phyloP scores from a whole-genome alignment of 2,888 invertebrate genomes.

The Bedellia somnulentella region DNA sequence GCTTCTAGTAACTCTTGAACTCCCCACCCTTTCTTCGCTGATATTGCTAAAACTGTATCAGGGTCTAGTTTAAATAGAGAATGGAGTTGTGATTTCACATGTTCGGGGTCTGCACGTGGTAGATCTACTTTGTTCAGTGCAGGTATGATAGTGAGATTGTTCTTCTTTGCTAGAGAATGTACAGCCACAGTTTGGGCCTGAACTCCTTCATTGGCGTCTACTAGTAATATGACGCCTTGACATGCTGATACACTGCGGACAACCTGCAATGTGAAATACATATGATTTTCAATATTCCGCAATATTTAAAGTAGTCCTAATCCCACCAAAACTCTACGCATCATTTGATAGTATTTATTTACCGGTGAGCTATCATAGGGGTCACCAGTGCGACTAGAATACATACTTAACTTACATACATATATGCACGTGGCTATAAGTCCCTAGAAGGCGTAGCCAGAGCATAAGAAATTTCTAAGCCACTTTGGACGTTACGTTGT shows the following conservation, averaged over 20 bases:
- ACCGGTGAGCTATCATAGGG: too few species aligned
- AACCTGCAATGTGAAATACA: slow-evolving; percentile 41
- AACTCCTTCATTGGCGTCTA: slow-evolving; percentile 95
- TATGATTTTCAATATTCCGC: neutral
- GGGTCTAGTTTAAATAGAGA: slow-evolving; percentile 80
- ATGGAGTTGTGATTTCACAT: slow-evolving; percentile 76
- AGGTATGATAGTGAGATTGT: slow-evolving; percentile 82
- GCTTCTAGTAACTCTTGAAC: slow-evolving; percentile 75
- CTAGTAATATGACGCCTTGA: slow-evolving; percentile 91
- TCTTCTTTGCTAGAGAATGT: slow-evolving; percentile 85
- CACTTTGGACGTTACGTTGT: too few species aligned
- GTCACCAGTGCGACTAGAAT: too few species aligned
- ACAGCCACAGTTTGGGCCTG: slow-evolving; percentile 99
- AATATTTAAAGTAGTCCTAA: too few species aligned
- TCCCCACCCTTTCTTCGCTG: slow-evolving; percentile 90
- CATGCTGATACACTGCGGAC: slow-evolving; percentile 89
- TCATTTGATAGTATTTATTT: too few species aligned
- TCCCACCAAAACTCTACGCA: too few species aligned
- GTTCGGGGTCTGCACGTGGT: slow-evolving; percentile 84
- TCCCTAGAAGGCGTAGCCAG: too few species aligned
- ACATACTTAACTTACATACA: too few species aligned
- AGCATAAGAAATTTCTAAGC: too few species aligned
- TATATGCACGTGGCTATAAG: too few species aligned
- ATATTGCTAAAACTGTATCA: slow-evolving; percentile 76
- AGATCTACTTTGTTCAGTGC: slow-evolving; percentile 97